A percentile compares a stretch with the other conserved stretches of the same genome.
phyloP scores from a whole-genome alignment of 2,113 vertebrate genomes.

The Cololabis saira region DNA sequence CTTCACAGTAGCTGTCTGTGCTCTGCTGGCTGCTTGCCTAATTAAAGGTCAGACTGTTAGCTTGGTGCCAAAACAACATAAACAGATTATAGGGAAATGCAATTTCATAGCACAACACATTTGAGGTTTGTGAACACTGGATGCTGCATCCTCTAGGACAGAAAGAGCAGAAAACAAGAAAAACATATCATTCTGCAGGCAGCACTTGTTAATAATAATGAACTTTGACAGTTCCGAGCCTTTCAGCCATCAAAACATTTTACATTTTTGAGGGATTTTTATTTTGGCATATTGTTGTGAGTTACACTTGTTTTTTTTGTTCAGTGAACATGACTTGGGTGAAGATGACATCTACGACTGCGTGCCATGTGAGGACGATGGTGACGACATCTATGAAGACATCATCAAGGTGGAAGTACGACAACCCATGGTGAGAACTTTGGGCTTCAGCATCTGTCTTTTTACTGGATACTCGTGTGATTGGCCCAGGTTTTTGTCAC shows the following conservation, averaged over 20 bases:
- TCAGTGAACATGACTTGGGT: slow-evolving; percentile 94
- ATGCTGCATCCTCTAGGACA: not conserved
- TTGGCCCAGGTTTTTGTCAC: not conserved
- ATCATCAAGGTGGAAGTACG: slow-evolving; percentile 99
- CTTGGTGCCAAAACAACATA: slow-evolving; percentile 54
- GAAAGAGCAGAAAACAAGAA: not conserved
- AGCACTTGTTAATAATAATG: slow-evolving; percentile 12
- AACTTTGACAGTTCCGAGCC: slow-evolving; percentile 2
- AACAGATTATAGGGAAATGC: slow-evolving; percentile 61
- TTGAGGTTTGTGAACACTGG: slow-evolving; percentile 19
- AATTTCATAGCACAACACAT: slow-evolving; percentile 22
- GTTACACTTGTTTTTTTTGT: slow-evolving; percentile 15
- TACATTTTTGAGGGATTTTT: slow-evolving; percentile 4
- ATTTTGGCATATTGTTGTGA: slow-evolving; percentile 5
- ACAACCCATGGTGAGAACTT: slow-evolving; percentile 94
- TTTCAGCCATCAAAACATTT: not conserved
- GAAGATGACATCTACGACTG: slow-evolving; percentile 98
- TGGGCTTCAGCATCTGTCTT: not conserved
- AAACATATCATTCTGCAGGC: not conserved
- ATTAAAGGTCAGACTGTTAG: slow-evolving; percentile 71
- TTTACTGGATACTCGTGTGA: not conserved
- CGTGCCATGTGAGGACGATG: slow-evolving; percentile 95
- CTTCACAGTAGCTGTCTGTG: slow-evolving; percentile 53
- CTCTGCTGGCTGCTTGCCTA: slow-evolving; percentile 57
- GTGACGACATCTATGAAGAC: slow-evolving; percentile 98